These are phyloP conservation scores for Acridotheres tristis DNA, from an alignment of 2,797 vertebrate species.

Conservation along the genomic window DNA sequence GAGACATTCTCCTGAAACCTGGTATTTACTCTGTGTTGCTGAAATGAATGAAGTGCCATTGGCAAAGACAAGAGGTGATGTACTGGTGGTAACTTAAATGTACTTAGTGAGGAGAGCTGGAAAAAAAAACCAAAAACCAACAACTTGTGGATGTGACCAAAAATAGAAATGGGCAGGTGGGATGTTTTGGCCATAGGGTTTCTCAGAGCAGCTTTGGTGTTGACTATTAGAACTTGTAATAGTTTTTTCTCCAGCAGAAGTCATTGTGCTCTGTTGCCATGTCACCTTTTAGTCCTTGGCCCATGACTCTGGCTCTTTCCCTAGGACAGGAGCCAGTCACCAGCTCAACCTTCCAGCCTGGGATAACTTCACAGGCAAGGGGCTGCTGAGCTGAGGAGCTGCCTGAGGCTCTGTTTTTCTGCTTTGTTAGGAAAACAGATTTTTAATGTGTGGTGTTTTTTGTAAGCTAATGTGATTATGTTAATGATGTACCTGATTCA, in stretches of 20 bases:
- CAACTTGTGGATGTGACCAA: not conserved
- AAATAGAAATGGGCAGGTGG: not conserved
- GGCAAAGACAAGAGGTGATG: not conserved
- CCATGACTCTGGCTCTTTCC: not conserved
- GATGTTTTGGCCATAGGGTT: accelerated
- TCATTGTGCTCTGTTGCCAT: accelerated
- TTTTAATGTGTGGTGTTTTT: not conserved
- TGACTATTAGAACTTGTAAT: accelerated
- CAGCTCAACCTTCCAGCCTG: not conserved
- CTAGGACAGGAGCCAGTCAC: not conserved
- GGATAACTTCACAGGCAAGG: not conserved
- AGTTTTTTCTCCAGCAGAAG: not conserved
- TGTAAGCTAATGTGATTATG: not conserved
- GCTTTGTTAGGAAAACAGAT: not conserved
- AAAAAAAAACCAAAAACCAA: not conserved
- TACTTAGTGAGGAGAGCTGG: not conserved
- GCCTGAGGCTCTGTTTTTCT: not conserved
- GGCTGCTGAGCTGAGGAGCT: not conserved
- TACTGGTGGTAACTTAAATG: not conserved
- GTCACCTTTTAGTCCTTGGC: not conserved
- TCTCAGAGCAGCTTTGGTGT: not conserved
- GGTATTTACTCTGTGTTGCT: not conserved
- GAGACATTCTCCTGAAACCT: not conserved
- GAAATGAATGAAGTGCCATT: not conserved
- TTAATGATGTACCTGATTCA: not conserved